Evolutionary conservation across 2,888 invertebrate species (phyloP), one percentile per base, ranked within the genome.

Genomic region (Trachelus iudaicus): DNA sequence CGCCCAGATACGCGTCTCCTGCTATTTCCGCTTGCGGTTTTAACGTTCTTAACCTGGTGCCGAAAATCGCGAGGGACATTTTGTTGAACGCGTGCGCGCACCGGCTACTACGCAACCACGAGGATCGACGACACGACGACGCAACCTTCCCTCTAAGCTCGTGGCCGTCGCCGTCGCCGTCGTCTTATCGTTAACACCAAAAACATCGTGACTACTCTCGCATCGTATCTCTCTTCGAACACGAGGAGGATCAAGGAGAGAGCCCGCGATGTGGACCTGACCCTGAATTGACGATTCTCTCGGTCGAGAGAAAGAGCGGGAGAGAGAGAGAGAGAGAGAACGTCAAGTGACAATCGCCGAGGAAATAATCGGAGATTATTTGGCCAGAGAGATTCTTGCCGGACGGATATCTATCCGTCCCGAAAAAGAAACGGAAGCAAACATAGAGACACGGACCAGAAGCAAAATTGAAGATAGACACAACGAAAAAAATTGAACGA

Each of bases 221-320:
- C 40, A 15, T 40, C 40, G 40, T 40, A 40, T 40, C 40, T 15
- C 15, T 40, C 40, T 40, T 40, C 15, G 13, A 31, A n/a, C 34
- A 15, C 34, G 34, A 71, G 56, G 76, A 68, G 35, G 76, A 34
- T 56, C 33, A n/a, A 35, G 73, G 68, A 23, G 71, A 11, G 71
- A 30, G 69, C 9, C 30, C n/a, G 71, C 76, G 77, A 79, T 82
- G 82, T 79, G 77, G 80, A 82, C 76, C 77, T 82, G 82, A 81
- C 77, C 75, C 56, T n/a, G 34, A 75, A 71, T 31, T 40, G 69
- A 71, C 75, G 77, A 77, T 74, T 34, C 12, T 12, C 31, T 15
- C 30, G 30, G 11, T 31, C 15, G 71, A 37, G 69, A 73, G 77
- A 79, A 30, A 69, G 40, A 37, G 77, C 34, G 69, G 31, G 73